These are phyloP conservation scores for Nesidiocoris tenuis DNA, from an alignment of 2,888 invertebrate genomes.

Conservation along the genomic window DNA sequence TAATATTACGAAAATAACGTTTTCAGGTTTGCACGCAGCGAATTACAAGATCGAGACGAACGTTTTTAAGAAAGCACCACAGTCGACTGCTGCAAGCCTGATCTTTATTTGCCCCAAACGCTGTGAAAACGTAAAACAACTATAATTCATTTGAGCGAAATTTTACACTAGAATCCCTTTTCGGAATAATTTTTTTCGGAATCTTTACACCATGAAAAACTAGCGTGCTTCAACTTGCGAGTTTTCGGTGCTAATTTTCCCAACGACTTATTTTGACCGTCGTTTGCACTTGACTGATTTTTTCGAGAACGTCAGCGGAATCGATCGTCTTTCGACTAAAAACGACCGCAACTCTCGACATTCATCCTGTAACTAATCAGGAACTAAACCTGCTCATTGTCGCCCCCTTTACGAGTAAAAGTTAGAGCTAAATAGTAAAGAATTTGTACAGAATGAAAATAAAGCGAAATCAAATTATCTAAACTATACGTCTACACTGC, in stretches of 20 bases:
- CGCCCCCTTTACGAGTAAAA: not conserved
- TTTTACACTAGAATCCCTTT: constrained; percentile 1
- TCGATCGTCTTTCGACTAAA: not conserved
- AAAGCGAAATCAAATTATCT: not conserved
- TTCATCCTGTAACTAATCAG: constrained; percentile 14
- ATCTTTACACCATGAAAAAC: no score
- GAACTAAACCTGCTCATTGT: constrained; percentile 41
- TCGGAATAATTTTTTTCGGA: not conserved
- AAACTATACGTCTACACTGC: not conserved
- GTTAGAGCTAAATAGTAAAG: not conserved
- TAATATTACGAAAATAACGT: not conserved
- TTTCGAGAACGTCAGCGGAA: no score
- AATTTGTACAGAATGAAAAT: not conserved
- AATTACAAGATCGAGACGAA: not conserved
- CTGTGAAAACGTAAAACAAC: not conserved
- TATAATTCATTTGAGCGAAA: constrained; percentile 26
- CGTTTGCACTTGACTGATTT: no score
- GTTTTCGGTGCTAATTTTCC: no score
- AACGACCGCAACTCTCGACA: not conserved
- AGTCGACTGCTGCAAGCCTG: constrained; percentile 1
- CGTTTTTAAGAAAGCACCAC: not conserved
- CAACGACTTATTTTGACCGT: no score
- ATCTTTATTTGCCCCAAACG: not conserved
- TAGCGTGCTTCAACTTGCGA: no score
- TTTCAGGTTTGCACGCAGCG: not conserved